Evolutionary conservation across 2,113 vertebrate species (phyloP), one percentile per base, ranked within the genome.

Genomic region (Rhinopomastus cyanomelas): DNA sequence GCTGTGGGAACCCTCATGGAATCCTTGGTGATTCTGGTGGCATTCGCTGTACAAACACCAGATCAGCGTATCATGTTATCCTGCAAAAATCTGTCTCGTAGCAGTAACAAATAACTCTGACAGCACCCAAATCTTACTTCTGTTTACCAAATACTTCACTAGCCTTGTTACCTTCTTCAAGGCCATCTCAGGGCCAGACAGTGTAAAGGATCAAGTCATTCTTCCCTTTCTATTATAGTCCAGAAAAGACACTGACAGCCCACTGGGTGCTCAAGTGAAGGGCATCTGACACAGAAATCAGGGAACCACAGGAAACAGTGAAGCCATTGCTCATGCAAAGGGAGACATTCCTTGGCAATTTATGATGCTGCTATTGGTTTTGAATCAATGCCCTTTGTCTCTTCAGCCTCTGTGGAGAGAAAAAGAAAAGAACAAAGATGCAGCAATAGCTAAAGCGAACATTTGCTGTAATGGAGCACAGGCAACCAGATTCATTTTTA

Each of bases 401-500:
- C 8, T 75, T 82, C 30, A 65, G 48, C 4, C 2, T 69, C 84
- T 42, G 62, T 23, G 26, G 6, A 62, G 27, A 73, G 55, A 66
- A 87, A 78, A 88, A 73, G 16, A 73, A 84, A 89, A 82, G 44
- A 87, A 60, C 3, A 57, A 71, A 90, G 92, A 79, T 44, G 34
- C 56, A 87, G 64, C 42, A n/a, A 55, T 53, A 68, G 21, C 26
- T n/a, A n/a, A n/a, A n/a, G n/a, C n/a, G n/a, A n/a, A n/a, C n/a
- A n/a, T n/a, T n/a, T n/a, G n/a, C 42, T 81, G n/a, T 92, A 84
- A 89, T 73, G 66, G 17, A 78, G 44, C 74, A 83, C 66, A 60
- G 67, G 62, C 34, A 37, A 61, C 81, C 68, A 72, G 75, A 53
- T 89, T 90, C 73, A 62, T 85, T 92, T 96, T 94, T 94, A 96